A percentile compares a stretch with the other conserved stretches of the same genome.
Evolutionary conservation across 2,797 vertebrate genomes (phyloP).

Genomic region (Myripristis jacobus): DNA sequence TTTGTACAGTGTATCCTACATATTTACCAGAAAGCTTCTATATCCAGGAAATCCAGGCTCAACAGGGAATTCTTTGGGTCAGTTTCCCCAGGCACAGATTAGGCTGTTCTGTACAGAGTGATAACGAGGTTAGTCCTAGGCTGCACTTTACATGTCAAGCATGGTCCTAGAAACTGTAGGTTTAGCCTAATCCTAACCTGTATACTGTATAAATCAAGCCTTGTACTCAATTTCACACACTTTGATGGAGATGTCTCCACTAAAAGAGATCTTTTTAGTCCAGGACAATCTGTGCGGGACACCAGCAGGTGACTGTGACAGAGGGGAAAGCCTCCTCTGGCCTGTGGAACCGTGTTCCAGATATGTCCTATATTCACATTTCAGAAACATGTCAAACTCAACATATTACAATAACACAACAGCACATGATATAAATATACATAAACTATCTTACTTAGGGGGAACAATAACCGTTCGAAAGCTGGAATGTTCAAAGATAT

Average conservation of each 20-base stretch:
- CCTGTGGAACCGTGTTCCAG: constrained; percentile 54
- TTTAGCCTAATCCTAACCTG: constrained; percentile 33
- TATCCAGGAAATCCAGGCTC: constrained; percentile 72
- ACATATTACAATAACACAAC: constrained; percentile 74
- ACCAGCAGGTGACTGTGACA: constrained; percentile 38
- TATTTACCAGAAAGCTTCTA: constrained; percentile 73
- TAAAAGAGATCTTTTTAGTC: constrained; percentile 40
- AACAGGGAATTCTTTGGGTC: constrained; percentile 55
- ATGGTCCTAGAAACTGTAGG: constrained; percentile 38
- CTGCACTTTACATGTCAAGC: constrained; percentile 55
- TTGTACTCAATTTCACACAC: constrained; percentile 19
- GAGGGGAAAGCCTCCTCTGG: constrained; percentile 37
- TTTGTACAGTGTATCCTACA: constrained; percentile 78
- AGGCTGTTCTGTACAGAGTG: constrained; percentile 70
- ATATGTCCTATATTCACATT: constrained; percentile 75
- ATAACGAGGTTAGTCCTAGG: constrained; percentile 52
- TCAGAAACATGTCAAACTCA: constrained; percentile 74
- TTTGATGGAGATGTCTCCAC: constrained; percentile 40
- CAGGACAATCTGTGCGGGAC: constrained; percentile 30
- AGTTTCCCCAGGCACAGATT: constrained; percentile 71
- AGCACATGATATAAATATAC: constrained; percentile 76
- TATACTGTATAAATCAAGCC: constrained; percentile 29
- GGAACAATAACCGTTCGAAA: constrained; percentile 51
- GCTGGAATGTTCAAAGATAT: constrained; percentile 45
- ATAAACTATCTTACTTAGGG: constrained; percentile 54